These are phyloP conservation scores for Bos indicus DNA, from an alignment of 2,113 vertebrate species.

Conservation along the genomic window DNA sequence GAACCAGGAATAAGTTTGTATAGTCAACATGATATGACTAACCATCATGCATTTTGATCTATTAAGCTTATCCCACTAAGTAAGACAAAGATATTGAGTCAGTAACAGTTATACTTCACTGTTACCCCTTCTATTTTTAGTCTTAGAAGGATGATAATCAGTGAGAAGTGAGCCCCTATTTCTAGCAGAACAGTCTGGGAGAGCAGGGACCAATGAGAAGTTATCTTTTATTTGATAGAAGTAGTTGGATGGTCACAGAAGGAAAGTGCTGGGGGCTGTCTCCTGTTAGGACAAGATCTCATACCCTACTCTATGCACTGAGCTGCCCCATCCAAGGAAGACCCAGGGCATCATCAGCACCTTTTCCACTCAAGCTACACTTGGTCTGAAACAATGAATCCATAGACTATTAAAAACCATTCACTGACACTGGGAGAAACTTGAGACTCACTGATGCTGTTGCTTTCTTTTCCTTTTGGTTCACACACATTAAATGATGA, in stretches of 20 bases:
- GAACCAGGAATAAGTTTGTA: background rate
- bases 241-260: no score
- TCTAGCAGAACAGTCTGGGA: background rate
- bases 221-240: background rate
- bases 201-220: background rate
- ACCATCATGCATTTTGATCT: background rate
- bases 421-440: background rate
- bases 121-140: background rate
- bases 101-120: background rate
- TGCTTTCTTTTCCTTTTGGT: background rate
- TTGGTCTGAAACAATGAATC: background rate
- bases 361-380: background rate
- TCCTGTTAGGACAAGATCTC: background rate
- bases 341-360: background rate
- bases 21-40: background rate
- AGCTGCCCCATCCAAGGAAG: background rate
- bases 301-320: no score
- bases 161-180: background rate
- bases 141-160: background rate
- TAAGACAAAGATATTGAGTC: background rate
- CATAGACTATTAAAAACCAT: background rate
- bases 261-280: background rate
- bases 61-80: background rate
- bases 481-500: background rate
- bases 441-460: background rate